Base-by-base conservation (phyloP, 2,797 vertebrate genomes). In the Chaunax sp. region DNA sequence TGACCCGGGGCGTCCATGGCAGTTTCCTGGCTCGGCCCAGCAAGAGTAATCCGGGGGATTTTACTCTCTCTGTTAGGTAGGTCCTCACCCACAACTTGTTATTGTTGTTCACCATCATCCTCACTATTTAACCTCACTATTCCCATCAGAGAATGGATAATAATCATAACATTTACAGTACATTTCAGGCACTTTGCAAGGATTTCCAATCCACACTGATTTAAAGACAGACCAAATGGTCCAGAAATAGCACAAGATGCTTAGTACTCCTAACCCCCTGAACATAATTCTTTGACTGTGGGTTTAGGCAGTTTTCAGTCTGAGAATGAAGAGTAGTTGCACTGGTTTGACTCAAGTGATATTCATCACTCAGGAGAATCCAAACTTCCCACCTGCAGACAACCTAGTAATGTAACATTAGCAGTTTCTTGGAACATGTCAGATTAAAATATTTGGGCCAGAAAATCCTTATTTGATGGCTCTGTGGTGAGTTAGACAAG, bases 21-120 rank as follows among this genome's bases (percentile, higher is more conserved):
- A 96, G 95, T 86, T 97, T 96, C 88, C 84, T 97, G 88, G 95
- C 94, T 37, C 92, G 96, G 20, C 95, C 96, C n/a, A 97, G 96
- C 78, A 96, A 95, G 88, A 97, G 96, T 90, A 96, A 96, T 62
- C 96, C 95, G 0, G 95, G 96, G 43, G 96, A 97, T 64, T 97
- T 97, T 87, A 96, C 95, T 1, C 94, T 96, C 35, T 98, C 96
- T 0, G 95, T 96, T 87, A 95, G 96, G 95, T 95, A 85, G 33
- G 57, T 43, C 23, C 15, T 41, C 50, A 49, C 20, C n/a, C 30
- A 4, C 41, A 12, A 15, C 41, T 44, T 28, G 13, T 50, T 69
- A 11, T 35, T 69, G 37, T 58, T 33, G 26, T 52, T 61, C 64
- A 16, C 10, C 19, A 20, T 53, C 15, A 49, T 40, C 35, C 6